Evolutionary conservation across 2,113 vertebrate species (phyloP).

Genomic region (Cavia porcellus): DNA sequence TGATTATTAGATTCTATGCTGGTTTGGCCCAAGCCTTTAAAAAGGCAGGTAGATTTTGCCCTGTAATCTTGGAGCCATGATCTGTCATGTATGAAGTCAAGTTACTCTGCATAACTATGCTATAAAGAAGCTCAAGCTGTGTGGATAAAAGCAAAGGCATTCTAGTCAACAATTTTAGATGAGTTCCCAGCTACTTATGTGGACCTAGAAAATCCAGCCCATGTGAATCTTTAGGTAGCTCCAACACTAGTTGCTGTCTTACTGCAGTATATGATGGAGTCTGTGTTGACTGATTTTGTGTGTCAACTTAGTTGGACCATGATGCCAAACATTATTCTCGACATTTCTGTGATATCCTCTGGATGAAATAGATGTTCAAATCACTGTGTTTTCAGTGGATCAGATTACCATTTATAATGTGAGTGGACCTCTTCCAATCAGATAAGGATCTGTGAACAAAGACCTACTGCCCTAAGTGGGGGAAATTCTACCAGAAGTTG

Average conservation of each 20-base stretch:
- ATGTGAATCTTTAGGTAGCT: not conserved
- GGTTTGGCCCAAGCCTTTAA: not conserved
- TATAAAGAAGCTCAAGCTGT: not conserved
- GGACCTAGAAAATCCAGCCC: not conserved
- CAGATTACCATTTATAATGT: not conserved
- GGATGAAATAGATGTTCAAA: not conserved
- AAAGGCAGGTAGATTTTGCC: not conserved
- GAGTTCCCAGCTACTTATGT: not conserved
- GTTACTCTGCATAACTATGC: not conserved
- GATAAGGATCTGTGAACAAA: not conserved
- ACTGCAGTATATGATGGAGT: not conserved
- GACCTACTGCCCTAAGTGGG: not conserved
- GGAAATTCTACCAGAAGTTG: not conserved
- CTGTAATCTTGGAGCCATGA: not conserved
- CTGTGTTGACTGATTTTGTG: not conserved
- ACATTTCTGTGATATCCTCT: not conserved
- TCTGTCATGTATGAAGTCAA: not conserved
- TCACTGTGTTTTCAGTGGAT: not conserved
- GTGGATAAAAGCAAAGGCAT: not conserved
- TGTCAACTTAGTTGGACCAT: not conserved
- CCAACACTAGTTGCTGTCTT: not conserved
- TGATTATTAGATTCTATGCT: not conserved
- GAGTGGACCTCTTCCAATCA: not conserved
- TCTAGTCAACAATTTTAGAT: not conserved
- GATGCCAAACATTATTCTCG: not conserved